Evolutionary conservation across 2,797 vertebrate species (phyloP), one percentile per base, ranked within the genome.

Genomic region (Mus spretus): DNA sequence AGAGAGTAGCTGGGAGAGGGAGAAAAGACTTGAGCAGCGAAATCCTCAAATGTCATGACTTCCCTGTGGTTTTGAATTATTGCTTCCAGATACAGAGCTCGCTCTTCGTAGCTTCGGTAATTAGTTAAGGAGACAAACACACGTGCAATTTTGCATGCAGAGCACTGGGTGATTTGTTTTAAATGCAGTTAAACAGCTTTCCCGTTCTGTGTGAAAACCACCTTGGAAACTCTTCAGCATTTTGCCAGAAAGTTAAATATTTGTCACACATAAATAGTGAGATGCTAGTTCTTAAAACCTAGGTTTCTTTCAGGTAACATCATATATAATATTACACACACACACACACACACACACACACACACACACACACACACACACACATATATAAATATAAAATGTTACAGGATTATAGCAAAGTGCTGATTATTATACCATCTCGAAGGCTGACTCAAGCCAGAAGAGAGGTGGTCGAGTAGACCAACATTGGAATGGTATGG

Each of bases 11-110:
- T 99, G 81, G 99, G 99, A 96, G 99, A 99, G 24, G 99, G 99
- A 89, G 99, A 99, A 98, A 99, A 99, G 98, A 99, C 99, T 99
- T 99, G 99, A 90, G 99, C 99, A 12, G 99, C 99, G 96, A 99
- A 99, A 98, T 99, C 99, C 98, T 99, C 99, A 95, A 99, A 99
- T 47, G 99, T 99, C 99, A 99, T 99, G 97, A 99, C 99, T 98
- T 99, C 99, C 93, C 99, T 99, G 98, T 99, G 99, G 99, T 99
- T 99, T 98, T 99, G 99, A 98, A 99, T 99, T 98, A 99, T 99
- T 98, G 99, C 99, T 98, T 99, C 99, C 78, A 99, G 99, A 97
- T 99, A 99, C 96, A 99, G 99, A 50, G 99, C 99, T 96, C 99
- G 98, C 95, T 99, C 99, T 98, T 99, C 99, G 0, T 99, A 99